Base-by-base conservation (phyloP, 2,888 invertebrate species). In the Sinodicranocentrus sp. region DNA sequence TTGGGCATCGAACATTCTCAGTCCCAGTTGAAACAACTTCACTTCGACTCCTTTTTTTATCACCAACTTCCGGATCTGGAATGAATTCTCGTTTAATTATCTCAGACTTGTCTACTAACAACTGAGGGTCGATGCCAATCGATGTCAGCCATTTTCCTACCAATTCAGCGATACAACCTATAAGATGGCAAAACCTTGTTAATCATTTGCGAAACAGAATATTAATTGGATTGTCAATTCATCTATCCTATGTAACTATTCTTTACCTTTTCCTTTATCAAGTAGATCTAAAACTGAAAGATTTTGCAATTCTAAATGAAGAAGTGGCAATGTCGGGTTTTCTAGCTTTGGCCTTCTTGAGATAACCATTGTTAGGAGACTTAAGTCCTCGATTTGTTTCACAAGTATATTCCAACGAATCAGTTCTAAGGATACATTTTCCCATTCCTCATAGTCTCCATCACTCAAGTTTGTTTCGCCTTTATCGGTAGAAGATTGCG, bases 381-480 rank as follows among this genome's bases (percentile, higher is more conserved):
- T 94, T 85, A 97, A 93, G 90, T 98, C 97, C 90, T 98, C 97
- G 61, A 98, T 92, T 91, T 97, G 97, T 73, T 95, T 95, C 52
- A 96, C 95, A 0, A 98, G 91, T 65, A 96, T 91, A 17, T 95
- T 95, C 96, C 98, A 98, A 90, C 95, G 94, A 54, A 96, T 95
- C 89, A 94, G 94, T 90, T 98, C 98, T 87, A 95, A 94, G 0
- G 96, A 95, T 72, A 97, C 93, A 72, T 94, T 94, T 90, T 96
- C 96, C 96, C 96, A 97, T 57, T 94, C 94, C 26, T 91, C 91
- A 78, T 91, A 93, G 21, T 85, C 85, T 13, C 82, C 78, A 6
- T 75, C 86, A 25, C 68, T 77, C 15, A 13, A 23, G 0, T 1
- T 39, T 44, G 21, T 0, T 19, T 77, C 77, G n/a, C 65, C 65